Evolutionary conservation across 2,888 invertebrate species (phyloP), one percentile per base, ranked within the genome.

Genomic region (Laothoe populi): DNA sequence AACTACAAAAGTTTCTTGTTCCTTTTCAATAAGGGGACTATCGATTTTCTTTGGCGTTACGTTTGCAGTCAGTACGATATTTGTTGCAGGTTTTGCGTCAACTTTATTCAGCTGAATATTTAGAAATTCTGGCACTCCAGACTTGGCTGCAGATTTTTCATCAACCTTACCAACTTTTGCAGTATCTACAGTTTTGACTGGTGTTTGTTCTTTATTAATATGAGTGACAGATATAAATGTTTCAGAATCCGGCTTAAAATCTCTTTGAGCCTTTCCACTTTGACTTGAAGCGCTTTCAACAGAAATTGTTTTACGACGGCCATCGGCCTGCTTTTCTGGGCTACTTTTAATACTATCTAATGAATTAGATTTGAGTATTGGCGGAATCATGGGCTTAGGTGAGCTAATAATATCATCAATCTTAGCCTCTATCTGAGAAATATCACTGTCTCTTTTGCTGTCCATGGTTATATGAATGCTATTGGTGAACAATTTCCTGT

Each of bases 101-200:
- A 96, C 95, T 78, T 95, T 95, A 77, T 96, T 95, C 53, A 96
- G 76, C 80, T 96, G 96, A 63, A 95, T 95, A 74, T 95, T 95
- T 66, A 96, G 85, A 78, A 96, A 96, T 79, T 96, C 96, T 0
- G 96, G 95, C 13, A 95, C 89, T 48, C 87, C 85, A 0, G 82
- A 71, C 63, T 87, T 89, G 0, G 73, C 71, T 4, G 71, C 79
- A 5, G 78, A 66, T 70, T 87, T 91, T 44, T 92, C 86, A 69
- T 93, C 86, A 74, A 83, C 86, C 69, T 92, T 93, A 49, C 77
- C 84, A 2, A 73, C 62, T 77, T 88, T 92, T 7, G 78, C 61
- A 45, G 70, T 64, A 63, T 88, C 89, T 42, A 63, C 60, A 38
- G 65, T 72, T 70, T 83, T 88, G 1, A 78, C 69, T 0, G 83